Evolutionary conservation across 92 coral and sea anemone species (phyloP), one percentile per base, ranked within the genome.

Genomic region (Porites evermanni): DNA sequence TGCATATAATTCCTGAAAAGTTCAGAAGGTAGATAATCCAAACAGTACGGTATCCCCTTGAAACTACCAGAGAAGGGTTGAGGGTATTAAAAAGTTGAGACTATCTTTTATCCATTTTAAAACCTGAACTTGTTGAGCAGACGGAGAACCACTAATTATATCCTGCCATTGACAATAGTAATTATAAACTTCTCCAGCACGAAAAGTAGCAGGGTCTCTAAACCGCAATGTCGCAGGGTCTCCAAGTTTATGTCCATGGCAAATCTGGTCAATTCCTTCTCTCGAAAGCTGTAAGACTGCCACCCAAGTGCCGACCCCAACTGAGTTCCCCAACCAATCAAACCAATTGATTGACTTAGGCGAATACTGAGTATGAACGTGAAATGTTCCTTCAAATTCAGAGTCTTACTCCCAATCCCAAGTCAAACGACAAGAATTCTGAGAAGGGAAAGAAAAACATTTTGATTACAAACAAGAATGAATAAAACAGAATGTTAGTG

Each of bases 391-490:
- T 51, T 86, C 84, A 78, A 86, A 86, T 1, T 69, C 70, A 1
- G 67, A 73, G 52, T 86, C 89, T 8, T 1, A 26, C 69, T 86
- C 89, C 84, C 89, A 86, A 12, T 66, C 77, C 89, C 89, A 78
- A 8, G 12, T 12, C 38, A 85, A 24, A 20, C 51, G 76, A 47
- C 76, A 24, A 10, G 13, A 8, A 54, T 54, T 54, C 10, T 54
- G 74, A 44, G 74, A 70, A 54, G 61, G 52, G 19, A 24, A 12
- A 21, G 79, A 29, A n/a, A 54, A 74, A 9, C 6, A 69, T 24
- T 24, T 2, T 26, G 52, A 7, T 8, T 47, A 21, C 21, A 18
- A 64, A 29, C 17, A 74, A 11, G 10, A 23, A 58, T 12, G 26
- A 76, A 58, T 2, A 23, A 59, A 56, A 76, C 17, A 53, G 17